Base-by-base conservation (phyloP, 2,113 vertebrate genomes). In the Scartelaos histophorus region DNA sequence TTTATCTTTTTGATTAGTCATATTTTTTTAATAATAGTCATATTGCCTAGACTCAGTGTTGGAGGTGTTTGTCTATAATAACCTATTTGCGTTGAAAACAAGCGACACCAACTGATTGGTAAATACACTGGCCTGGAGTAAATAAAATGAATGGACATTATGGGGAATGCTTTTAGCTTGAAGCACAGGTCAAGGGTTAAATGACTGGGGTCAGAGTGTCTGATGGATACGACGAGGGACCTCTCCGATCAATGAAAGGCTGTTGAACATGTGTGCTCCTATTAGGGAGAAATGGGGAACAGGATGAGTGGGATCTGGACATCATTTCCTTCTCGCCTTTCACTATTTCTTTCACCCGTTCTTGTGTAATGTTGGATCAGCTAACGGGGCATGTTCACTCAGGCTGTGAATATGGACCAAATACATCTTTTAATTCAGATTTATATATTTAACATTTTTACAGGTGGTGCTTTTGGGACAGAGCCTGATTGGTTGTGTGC, bases 171-270 rank as follows among this genome's bases (percentile, higher is more conserved):
- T 74, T 71, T 85, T 70, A 83, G 43, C 46, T 57, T 13, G 45
- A 70, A 66, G 65, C 73, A 54, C 80, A 74, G 94, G 94, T 95
- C 92, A 95, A 90, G 88, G 94, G 92, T 91, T 93, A 91, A 92
- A 85, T 88, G 93, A 86, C 89, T 89, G 87, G 93, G 93, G 93
- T 94, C 94, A 87, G 90, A 89, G 88, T 88, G 93, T 73, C 79
- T 76, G 74, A 71, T 80, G 78, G 73, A 78, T 79, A 46, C 66
- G 83, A 78, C 73, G 53, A 70, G 76, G 82, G 84, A 83, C 76
- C 69, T 60, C 75, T 86, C 74, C 73, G 77, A 87, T 88, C 83
- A 87, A 85, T 89, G 67, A 85, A 81, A 80, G 81, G 74, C 71
- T 84, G 87, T 87, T 87, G 66, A 87, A 84, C 80, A 88, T 73